These are phyloP conservation scores for Diloba caeruleocephala DNA, from an alignment of 2,888 invertebrate species.

Conservation along the genomic window DNA sequence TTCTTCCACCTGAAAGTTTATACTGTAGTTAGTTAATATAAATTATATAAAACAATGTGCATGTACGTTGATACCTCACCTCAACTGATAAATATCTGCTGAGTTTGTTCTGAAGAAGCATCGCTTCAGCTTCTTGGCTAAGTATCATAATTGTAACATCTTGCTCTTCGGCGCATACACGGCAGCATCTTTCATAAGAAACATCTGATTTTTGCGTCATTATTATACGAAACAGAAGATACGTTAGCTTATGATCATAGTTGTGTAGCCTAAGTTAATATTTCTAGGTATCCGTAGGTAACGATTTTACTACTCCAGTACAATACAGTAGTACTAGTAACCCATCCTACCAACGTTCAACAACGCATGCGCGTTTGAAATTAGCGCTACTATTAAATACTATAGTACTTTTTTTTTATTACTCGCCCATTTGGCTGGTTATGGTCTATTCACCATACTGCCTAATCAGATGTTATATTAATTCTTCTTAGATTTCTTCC, in stretches of 20 bases:
- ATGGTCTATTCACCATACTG: too few species aligned
- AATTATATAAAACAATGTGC: neutral
- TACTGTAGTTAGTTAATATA: neutral
- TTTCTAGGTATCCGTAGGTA: too few species aligned
- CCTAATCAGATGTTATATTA: too few species aligned
- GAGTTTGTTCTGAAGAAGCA: constrained; percentile 91
- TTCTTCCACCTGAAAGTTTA: constrained; percentile 88
- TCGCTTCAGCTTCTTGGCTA: constrained; percentile 90
- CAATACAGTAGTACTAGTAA: constrained; percentile 65
- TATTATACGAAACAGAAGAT: constrained; percentile 35
- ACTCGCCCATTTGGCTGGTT: too few species aligned
- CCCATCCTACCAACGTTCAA: constrained; percentile 55
- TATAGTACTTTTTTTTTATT: too few species aligned
- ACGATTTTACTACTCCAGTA: constrained; percentile 40
- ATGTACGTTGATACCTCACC: constrained; percentile 69
- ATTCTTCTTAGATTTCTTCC: too few species aligned
- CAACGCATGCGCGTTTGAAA: constrained; percentile 75
- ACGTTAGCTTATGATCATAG: constrained; percentile 40
- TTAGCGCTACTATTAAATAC: constrained; percentile 27
- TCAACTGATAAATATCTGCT: constrained; percentile 91
- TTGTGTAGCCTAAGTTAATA: too few species aligned
- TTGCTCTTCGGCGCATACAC: constrained; percentile 90
- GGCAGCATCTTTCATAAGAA: constrained; percentile 87
- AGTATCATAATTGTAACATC: constrained; percentile 90
- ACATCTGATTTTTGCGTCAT: constrained; percentile 64